Base-by-base conservation (phyloP, 2,888 invertebrate genomes). In the Eristalis tenax region DNA sequence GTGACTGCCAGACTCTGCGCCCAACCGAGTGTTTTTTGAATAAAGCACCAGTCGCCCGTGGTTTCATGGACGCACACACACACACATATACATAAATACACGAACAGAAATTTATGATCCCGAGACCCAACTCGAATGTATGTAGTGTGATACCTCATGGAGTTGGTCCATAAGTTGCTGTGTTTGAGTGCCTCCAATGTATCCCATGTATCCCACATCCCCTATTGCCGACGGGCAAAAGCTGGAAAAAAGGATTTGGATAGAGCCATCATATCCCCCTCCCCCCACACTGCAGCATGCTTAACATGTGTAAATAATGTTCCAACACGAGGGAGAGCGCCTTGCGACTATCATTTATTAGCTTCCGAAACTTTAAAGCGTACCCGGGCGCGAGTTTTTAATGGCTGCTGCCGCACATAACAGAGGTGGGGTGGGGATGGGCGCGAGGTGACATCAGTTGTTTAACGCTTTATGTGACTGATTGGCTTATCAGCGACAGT, bases 341-440 rank as follows among this genome's bases (percentile, higher is more conserved):
- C 71, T 75, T 76, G 73, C 35, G 85, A 82, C 82, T 78, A 83
- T 79, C 86, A 86, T 86, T 86, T 83, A 86, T 86, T 78, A 86
- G 83, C 74, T 78, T 83, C 83, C 78, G 70, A 80, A 65, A 74
- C 68, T 83, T 83, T 79, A 78, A 86, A 83, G 70, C 59, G 50
- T 77, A 66, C 28, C 66, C 32, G 73, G 18, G 50, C 18, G 50
- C 8, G 50, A 68, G 78, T 73, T 77, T 82, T 70, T 35, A 78
- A 73, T 32, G 43, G 50, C 38, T 22, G 11, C 40, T 38, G 35
- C 11, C 8, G 8, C 13, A 32, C 32, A 50, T 57, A 43, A 73
- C 73, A 65, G 71, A 81, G 85, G 76, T 74, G 76, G 71, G 68
- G 80, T 85, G 32, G 71, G 78, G 63, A 50, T 63, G 43, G 70